Conservation (phyloP, 2,113 vertebrate species). For the Malurus melanocephalus region DNA sequence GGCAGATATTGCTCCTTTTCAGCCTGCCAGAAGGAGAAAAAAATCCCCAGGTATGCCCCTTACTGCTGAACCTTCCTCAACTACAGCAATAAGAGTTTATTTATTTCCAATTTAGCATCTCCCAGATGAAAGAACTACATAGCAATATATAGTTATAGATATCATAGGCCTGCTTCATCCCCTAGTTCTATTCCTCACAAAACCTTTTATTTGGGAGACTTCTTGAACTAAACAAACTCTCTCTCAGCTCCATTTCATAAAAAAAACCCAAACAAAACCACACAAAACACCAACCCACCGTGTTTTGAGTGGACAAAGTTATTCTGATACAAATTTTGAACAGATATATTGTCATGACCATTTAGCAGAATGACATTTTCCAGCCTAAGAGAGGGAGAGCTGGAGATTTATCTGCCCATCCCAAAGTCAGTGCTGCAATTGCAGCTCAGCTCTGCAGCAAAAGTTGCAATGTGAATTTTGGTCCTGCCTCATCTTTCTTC, state of each 20-base stretch:
- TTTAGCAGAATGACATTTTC: neutral
- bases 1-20: neutral
- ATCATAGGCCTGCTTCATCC: neutral
- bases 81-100: neutral
- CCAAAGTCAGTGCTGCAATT: neutral
- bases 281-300: neutral
- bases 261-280: neutral
- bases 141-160: neutral
- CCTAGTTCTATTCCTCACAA: neutral
- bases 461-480: neutral
- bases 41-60: accelerated
- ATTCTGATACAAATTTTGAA: neutral
- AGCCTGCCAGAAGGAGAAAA: neutral
- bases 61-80: neutral
- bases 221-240: neutral
- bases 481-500: neutral
- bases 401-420: neutral
- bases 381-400: neutral
- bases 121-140: neutral
- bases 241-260: neutral
- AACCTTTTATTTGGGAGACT: neutral
- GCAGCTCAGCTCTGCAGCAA: neutral
- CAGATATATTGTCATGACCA: neutral
- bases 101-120: neutral
- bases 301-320: neutral